Evolutionary conservation across 2,113 vertebrate species (phyloP).

Genomic region (Labeo catla): DNA sequence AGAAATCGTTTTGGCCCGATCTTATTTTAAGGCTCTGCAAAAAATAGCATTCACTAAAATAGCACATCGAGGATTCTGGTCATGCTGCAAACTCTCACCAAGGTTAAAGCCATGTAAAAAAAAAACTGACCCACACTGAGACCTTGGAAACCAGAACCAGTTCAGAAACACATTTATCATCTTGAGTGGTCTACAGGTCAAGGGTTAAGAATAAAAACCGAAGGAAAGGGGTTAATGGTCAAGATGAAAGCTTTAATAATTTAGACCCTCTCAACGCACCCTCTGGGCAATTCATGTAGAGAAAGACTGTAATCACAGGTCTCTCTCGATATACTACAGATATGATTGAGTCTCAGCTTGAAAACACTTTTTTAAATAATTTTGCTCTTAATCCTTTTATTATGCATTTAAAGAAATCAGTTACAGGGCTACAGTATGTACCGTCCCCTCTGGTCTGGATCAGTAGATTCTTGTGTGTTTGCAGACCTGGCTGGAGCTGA

Average conservation of each 20-base stretch:
- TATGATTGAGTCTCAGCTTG: no score
- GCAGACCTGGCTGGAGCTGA: not conserved
- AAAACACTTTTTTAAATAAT: not conserved
- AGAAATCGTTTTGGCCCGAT: not conserved
- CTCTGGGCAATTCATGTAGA: not conserved
- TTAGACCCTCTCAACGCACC: not conserved
- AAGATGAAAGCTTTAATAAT: not conserved
- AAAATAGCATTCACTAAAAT: not conserved
- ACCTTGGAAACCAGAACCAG: not conserved
- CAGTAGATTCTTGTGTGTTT: not conserved
- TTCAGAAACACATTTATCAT: conserved; percentile 15
- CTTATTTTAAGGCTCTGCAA: conserved; percentile 13
- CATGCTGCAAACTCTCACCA: not conserved
- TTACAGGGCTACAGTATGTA: not conserved
- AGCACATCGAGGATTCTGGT: not conserved
- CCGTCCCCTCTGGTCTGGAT: not conserved
- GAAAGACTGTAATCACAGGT: not conserved
- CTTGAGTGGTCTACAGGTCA: not conserved
- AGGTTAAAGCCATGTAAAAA: conserved; percentile 9
- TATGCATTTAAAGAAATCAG: not conserved
- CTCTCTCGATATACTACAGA: not conserved
- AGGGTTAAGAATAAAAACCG: not conserved
- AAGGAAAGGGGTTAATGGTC: not conserved
- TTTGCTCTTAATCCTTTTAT: not conserved
- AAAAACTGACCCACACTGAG: not conserved